phyloP scores from a whole-genome alignment of 2,797 vertebrate species.

The Sternarchorhynchus goeldii region DNA sequence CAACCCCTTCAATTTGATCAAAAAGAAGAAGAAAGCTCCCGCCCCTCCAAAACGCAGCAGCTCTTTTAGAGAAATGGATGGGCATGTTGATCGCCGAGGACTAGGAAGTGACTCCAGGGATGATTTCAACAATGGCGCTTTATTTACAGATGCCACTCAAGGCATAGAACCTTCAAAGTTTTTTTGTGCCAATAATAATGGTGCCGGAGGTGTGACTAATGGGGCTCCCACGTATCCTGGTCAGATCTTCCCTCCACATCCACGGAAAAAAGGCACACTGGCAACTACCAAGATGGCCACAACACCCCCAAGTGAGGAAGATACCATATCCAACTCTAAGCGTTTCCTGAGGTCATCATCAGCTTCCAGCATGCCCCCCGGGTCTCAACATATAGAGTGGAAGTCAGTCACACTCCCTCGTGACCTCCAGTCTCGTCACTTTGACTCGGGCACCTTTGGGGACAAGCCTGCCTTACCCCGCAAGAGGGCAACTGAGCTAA shows the following conservation, averaged over 20 bases:
- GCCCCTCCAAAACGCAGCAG: constrained; percentile 94
- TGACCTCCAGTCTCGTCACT: constrained; percentile 86
- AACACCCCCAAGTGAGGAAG: constrained; percentile 81
- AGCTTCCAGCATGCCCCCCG: constrained; percentile 80
- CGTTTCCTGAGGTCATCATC: constrained; percentile 91
- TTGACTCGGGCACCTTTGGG: constrained; percentile 87
- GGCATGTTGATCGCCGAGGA: constrained; percentile 75
- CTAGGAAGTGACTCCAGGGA: constrained; percentile 78
- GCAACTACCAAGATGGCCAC: constrained; percentile 69
- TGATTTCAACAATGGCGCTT: constrained; percentile 81
- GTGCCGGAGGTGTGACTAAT: constrained; percentile 78
- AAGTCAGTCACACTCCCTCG: constrained; percentile 91
- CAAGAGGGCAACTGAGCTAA: constrained; percentile 84
- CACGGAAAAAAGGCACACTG: constrained; percentile 83
- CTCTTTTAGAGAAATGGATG: constrained; percentile 89
- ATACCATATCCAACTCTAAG: constrained; percentile 80
- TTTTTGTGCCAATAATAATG: constrained; percentile 70
- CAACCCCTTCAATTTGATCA: constrained; percentile 90
- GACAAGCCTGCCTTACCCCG: constrained; percentile 92
- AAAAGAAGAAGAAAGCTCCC: constrained; percentile 96
- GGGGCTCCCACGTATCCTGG: constrained; percentile 81
- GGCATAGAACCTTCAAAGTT: constrained; percentile 77
- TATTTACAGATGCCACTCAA: constrained; percentile 66
- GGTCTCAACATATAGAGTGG: constrained; percentile 84
- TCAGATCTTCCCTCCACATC: constrained; percentile 79